Percentiles rank a stretch among this genome's conserved stretches.
Evolutionary conservation across 2,888 invertebrate genomes (phyloP).

Genomic region (Pseudolycoriella hygida): DNA sequence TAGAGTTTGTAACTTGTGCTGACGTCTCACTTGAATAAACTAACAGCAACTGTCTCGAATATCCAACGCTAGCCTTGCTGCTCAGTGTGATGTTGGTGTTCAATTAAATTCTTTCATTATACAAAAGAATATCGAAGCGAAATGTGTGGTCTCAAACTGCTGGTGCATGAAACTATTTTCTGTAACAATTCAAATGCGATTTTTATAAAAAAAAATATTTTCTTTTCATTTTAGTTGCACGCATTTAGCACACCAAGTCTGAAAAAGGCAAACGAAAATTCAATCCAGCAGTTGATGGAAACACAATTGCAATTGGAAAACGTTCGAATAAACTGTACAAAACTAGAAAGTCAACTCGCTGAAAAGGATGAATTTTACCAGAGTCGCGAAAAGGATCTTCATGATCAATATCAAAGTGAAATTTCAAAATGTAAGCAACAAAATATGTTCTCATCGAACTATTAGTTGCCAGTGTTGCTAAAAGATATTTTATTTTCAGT

Average conservation of each 20-base stretch:
- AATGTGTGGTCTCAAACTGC: too few relatives aligned
- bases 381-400: conserved; percentile 21
- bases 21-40: too few relatives aligned
- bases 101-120: too few relatives aligned
- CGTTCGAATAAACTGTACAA: conserved; percentile 19
- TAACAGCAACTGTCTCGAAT: too few relatives aligned
- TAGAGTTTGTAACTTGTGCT: too few relatives aligned
- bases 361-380: conserved; percentile 22
- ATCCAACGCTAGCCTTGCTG: too few relatives aligned
- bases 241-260: conserved; percentile 21
- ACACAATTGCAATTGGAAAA: conserved; percentile 20
- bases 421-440: conserved; percentile 21
- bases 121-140: too few relatives aligned
- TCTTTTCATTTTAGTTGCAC: conserved; percentile 20
- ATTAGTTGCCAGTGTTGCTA: too few relatives aligned
- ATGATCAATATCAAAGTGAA: conserved; percentile 22
- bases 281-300: conserved; percentile 18
- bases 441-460: background rate
- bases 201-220: background rate
- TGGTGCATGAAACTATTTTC: background rate
- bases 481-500: conserved; percentile 28
- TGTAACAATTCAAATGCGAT: background rate
- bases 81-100: too few relatives aligned
- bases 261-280: conserved; percentile 17
- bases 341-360: conserved; percentile 21